Evolutionary conservation across 1,140 invertebrate species (phyloP), one percentile per base, ranked within the genome.

Genomic region (Bombus difficillimus): DNA sequence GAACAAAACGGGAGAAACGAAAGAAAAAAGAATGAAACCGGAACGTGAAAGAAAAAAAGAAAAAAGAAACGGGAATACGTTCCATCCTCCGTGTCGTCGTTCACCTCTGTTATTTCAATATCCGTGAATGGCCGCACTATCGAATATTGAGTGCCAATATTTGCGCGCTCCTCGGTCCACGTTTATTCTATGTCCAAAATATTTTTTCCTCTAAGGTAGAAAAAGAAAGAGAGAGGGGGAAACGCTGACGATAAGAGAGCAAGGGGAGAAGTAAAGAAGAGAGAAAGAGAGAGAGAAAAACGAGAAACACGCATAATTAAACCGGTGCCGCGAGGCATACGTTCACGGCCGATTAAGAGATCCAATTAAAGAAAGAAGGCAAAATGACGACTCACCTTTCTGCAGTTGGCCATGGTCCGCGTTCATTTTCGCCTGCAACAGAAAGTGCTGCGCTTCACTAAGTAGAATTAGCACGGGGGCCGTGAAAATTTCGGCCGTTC

Each of bases 401-500:
- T 96, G 96, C 88, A 96, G 92, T 86, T 96, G 95, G 86, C 94
- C 93, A 81, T 96, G 95, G 86, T 95, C 95, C 72, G 95, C 95
- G 89, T 96, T 96, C 95, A 96, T 96, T 93, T 96, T 96, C 69
- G 96, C 96, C 96, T 96, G 95, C 81, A 96, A 96, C 93, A 94
- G 87, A 94, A 95, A 94, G 92, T 95, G 95, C 94, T 95, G 88
- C 88, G 91, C 90, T 92, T 95, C 90, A 95, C 91, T 92, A 95
- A 94, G 93, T 94, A 94, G 93, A 94, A 94, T 90, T 90, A 90
- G 89, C 89, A 90, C 89, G 75, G 78, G 75, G 82, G 28, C 62
- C 71, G 72, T 82, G 86, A 76, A 86, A 87, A 89, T 87, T 74
- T 47, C 72, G 71, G 80, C 87, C 53, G 69, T 69, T 78, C 84